These are phyloP conservation scores for Aphodius granarius DNA, from an alignment of 2,888 invertebrate genomes.

Conservation along the genomic window DNA sequence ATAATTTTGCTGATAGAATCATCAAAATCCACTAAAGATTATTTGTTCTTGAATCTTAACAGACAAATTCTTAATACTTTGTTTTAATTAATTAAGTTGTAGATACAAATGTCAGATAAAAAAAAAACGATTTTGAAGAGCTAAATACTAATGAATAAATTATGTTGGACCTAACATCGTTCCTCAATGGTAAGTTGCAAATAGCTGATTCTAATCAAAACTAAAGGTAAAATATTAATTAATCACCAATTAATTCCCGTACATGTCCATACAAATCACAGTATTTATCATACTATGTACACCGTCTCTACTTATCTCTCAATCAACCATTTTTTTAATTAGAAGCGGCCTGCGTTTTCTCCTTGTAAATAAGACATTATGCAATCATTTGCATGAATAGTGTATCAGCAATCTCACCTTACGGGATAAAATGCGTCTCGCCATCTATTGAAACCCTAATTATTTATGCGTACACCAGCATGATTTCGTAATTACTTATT, in stretches of 20 bases:
- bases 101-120: neutral
- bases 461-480: neutral
- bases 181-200: neutral
- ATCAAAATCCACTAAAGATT: too few species aligned
- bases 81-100: neutral
- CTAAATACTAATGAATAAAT: neutral
- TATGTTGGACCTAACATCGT: neutral
- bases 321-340: neutral
- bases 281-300: neutral
- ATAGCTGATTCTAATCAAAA: neutral
- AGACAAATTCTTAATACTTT: too few species aligned
- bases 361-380: neutral
- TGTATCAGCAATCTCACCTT: neutral
- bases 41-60: too few species aligned
- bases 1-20: too few species aligned
- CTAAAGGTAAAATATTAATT: neutral
- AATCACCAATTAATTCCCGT: neutral
- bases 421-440: neutral
- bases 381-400: neutral
- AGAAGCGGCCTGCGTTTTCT: neutral
- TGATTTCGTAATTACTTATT: neutral
- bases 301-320: neutral
- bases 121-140: neutral
- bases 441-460: neutral
- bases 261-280: neutral